phyloP scores from a whole-genome alignment of 2,113 vertebrate species.

The Albula goreensis region DNA sequence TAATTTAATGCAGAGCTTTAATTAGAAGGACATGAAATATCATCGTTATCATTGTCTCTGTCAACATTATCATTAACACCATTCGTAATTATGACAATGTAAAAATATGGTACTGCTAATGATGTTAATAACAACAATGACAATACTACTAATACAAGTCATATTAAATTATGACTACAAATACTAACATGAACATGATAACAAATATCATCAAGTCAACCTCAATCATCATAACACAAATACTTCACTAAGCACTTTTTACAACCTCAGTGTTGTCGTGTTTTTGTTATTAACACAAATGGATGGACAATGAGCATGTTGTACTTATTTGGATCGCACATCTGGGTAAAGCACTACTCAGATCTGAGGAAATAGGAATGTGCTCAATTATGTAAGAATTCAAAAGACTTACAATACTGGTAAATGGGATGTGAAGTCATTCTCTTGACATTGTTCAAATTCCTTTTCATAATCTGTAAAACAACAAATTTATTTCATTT shows the following conservation, averaged over 20 bases:
- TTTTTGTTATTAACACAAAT: no score
- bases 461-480: constrained; percentile 95
- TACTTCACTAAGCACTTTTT: background rate
- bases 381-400: background rate
- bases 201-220: no score
- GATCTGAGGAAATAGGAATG: no score
- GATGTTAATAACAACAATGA: constrained; percentile 4
- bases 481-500: background rate
- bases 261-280: no score
- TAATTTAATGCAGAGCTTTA: no score
- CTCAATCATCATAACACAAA: background rate
- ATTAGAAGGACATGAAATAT: no score
- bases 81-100: no score
- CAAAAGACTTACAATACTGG: constrained; percentile 89
- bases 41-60: no score
- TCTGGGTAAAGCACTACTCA: no score
- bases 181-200: background rate
- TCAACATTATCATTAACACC: no score
- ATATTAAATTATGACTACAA: constrained; percentile 8
- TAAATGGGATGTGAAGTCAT: constrained; percentile 97
- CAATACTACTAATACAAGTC: constrained; percentile 20
- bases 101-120: no score
- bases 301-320: background rate
- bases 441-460: constrained; percentile 95
- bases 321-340: background rate